phyloP scores from a whole-genome alignment of 92 coral and sea anemone species.

The Siderastrea radians region DNA sequence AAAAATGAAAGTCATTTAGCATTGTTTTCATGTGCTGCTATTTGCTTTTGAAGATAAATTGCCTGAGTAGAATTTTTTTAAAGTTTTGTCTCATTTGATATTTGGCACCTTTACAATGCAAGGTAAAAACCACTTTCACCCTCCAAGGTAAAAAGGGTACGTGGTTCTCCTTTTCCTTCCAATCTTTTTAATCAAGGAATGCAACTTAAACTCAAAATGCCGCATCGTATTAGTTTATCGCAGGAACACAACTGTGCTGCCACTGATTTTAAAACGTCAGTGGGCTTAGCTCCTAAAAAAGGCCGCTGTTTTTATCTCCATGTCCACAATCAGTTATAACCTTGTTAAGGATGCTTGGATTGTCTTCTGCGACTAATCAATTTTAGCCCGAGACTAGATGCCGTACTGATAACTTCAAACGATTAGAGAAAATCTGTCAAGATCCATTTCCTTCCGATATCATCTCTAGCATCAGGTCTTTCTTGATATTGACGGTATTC shows the following conservation, averaged over 20 bases:
- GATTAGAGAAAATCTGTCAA: neutral
- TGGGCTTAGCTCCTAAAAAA: neutral
- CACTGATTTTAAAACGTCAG: constrained; percentile 1
- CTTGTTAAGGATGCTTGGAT: neutral
- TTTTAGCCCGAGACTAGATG: neutral
- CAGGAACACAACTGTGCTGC: too few species aligned
- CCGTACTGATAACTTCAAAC: constrained; percentile 7
- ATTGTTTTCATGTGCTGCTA: too few species aligned
- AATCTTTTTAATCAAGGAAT: neutral
- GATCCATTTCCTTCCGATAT: neutral
- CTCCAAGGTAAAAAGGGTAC: too few species aligned
- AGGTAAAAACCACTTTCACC: too few species aligned
- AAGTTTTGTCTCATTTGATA: too few species aligned
- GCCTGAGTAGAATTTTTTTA: too few species aligned
- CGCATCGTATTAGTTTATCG: neutral
- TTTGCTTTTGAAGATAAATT: too few species aligned
- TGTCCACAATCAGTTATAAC: neutral
- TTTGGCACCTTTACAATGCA: too few species aligned
- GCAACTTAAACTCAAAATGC: neutral
- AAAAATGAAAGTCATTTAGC: too few species aligned
- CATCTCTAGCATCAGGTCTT: neutral
- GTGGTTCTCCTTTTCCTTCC: too few species aligned
- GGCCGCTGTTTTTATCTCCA: constrained; percentile 10
- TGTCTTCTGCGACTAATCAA: neutral
- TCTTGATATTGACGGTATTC: neutral